Percentiles rank a stretch among this genome's conserved stretches.
Conservation (phyloP, 2,113 vertebrate species). For the Coptodon rendalli region DNA sequence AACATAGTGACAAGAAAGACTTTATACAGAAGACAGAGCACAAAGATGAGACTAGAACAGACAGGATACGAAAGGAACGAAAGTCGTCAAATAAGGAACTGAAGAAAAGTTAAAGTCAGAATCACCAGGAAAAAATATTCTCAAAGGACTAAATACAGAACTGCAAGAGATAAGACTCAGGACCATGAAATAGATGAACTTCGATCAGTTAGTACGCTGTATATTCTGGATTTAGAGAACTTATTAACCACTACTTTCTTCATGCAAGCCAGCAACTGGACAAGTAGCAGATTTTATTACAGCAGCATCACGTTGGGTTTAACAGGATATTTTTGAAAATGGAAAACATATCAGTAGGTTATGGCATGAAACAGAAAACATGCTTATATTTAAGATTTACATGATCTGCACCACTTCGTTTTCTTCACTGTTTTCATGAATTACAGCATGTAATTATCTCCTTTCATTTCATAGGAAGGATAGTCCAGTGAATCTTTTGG, state of each 20-base stretch:
- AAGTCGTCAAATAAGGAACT: background rate
- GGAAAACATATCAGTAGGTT: background rate
- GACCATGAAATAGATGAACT: background rate
- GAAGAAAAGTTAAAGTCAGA: background rate
- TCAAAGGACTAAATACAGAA: background rate
- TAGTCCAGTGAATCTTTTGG: background rate
- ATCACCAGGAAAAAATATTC: background rate
- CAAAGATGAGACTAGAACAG: background rate
- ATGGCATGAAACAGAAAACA: background rate
- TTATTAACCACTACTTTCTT: background rate
- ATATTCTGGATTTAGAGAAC: background rate
- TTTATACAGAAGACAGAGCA: background rate
- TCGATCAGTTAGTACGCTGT: accelerated
- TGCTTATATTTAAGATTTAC: background rate
- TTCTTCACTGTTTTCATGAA: background rate
- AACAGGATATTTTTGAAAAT: background rate
- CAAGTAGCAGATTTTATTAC: background rate
- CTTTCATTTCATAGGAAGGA: background rate
- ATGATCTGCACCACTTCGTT: background rate
- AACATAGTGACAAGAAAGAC: background rate
- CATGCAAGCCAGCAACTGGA: background rate
- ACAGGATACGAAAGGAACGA: background rate
- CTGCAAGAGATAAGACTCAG: background rate
- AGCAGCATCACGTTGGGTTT: background rate
- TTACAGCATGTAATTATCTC: background rate